Evolutionary conservation across 2,113 vertebrate genomes (phyloP).

Genomic region (Nematolebias whitei): DNA sequence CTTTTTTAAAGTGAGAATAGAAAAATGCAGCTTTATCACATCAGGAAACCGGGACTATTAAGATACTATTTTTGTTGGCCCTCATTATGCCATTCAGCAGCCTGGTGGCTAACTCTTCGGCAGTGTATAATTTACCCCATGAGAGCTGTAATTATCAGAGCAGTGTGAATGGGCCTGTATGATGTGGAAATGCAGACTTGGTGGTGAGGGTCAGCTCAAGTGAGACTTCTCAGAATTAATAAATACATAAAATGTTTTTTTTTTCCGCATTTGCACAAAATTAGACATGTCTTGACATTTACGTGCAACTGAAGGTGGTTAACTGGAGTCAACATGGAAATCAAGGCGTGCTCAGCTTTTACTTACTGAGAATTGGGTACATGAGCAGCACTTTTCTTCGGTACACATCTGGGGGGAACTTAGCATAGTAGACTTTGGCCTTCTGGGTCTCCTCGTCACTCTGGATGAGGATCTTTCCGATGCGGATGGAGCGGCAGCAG

Average conservation of each 20-base stretch:
- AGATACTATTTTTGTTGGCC: slow-evolving; percentile 72
- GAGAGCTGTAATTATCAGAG: slow-evolving; percentile 80
- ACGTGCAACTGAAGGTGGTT: background rate
- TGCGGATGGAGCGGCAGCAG: slow-evolving; percentile 95
- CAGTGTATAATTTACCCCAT: slow-evolving; percentile 78
- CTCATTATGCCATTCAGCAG: slow-evolving; percentile 78
- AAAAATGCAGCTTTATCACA: slow-evolving; percentile 58
- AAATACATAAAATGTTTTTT: slow-evolving; percentile 34
- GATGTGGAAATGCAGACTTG: slow-evolving; percentile 68
- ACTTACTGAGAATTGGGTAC: slow-evolving; percentile 98
- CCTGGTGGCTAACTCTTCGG: slow-evolving; percentile 72
- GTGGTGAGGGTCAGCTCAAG: slow-evolving; percentile 71
- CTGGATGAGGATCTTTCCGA: slow-evolving; percentile 98
- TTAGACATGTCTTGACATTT: slow-evolving; percentile 49
- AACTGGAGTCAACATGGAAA: slow-evolving; percentile 10
- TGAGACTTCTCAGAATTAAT: slow-evolving; percentile 60
- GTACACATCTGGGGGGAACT: slow-evolving; percentile 96
- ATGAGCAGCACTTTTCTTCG: slow-evolving; percentile 96
- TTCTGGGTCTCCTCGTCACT: slow-evolving; percentile 97
- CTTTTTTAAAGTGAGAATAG: slow-evolving; percentile 21
- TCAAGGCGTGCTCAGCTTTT: slow-evolving; percentile 2
- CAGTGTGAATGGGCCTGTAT: slow-evolving; percentile 70
- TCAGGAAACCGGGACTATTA: slow-evolving; percentile 65
- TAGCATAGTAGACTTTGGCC: slow-evolving; percentile 98
- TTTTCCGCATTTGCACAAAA: slow-evolving; percentile 42